Base-by-base conservation (phyloP, 2,113 vertebrate species). In the Myxocyprinus asiaticus region DNA sequence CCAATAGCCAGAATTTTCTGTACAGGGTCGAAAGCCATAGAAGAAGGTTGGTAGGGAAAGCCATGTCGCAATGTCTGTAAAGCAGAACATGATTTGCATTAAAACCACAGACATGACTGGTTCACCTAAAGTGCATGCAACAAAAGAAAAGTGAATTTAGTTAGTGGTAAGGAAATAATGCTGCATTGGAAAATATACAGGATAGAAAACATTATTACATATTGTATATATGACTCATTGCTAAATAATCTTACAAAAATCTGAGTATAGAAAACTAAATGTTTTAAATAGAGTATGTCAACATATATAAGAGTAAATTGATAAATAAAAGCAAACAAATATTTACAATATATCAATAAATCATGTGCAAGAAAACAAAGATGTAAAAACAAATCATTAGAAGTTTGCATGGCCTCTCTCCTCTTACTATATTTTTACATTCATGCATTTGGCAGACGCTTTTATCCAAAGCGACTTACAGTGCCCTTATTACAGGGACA, bases 1-100 rank as follows among this genome's bases (percentile, higher is more conserved):
- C 98, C 98, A 5, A 99, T 87, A 44, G 96, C 97, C 89, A 99
- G 86, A 89, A 99, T 98, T 93, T 99, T 99, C 96, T 99, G 98
- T 71, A 99, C 98, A 0, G 98, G 96, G 94, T 99, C 98, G 91
- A 99, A 99, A 81, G 97, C 96, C 96, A 99, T 93, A 7, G 98
- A 95, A 55, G 96, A 98, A 50, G 98, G 97, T 79, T 98, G 96
- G 87, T 98, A 94, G 79, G 98, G 97, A 86, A 99, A 99, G 90
- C 98, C 98, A 92, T 99, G 98, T 88, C 98, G 98, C 83, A 99
- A 95, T 82, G 98, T 99, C 98, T 99, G 91, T 83, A 67, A 86
- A 66, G 47, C 81, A 89, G 78, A 90, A 56, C 0, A 58, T 4
- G 62, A 68, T 44, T 22, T 50, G n/a, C 17, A 65, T 77, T 64